Evolutionary conservation across 2,113 vertebrate species (phyloP).

Genomic region (Irena cyanogastra): DNA sequence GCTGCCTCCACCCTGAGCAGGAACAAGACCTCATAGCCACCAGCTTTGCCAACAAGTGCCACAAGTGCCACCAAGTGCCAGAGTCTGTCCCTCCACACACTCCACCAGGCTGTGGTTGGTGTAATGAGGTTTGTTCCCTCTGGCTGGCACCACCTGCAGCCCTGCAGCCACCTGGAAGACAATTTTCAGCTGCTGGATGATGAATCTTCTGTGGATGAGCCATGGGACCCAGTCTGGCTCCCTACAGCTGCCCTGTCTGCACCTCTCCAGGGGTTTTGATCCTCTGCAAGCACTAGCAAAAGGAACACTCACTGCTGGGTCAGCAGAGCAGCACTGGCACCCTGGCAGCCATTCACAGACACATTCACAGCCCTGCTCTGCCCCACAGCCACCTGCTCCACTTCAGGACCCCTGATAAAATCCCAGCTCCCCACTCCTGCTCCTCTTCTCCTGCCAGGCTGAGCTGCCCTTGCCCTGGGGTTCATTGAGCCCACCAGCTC

Average conservation of each 20-base stretch:
- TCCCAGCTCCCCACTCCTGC: not conserved
- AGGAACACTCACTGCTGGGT: not conserved
- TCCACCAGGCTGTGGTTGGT: too few relatives aligned
- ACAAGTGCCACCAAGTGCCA: too few relatives aligned
- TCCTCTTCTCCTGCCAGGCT: not conserved
- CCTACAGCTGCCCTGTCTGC: not conserved
- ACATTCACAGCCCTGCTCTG: not conserved
- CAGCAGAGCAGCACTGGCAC: not conserved
- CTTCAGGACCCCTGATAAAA: not conserved
- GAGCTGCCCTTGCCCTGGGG: not conserved
- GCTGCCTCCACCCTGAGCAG: not conserved
- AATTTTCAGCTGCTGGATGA: not conserved
- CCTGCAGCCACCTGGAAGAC: not conserved
- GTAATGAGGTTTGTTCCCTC: not conserved
- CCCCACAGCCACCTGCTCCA: not conserved
- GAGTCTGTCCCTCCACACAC: too few relatives aligned
- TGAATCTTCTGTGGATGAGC: not conserved
- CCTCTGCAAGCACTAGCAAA: not conserved
- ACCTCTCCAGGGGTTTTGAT: not conserved
- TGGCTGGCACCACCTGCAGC: not conserved
- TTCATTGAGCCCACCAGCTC: not conserved
- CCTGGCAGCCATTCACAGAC: not conserved
- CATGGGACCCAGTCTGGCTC: accelerated
- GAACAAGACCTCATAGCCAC: not conserved
- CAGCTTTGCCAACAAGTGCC: not conserved